Conservation (phyloP, 2,797 vertebrate genomes). For the Nannoperca australis region DNA sequence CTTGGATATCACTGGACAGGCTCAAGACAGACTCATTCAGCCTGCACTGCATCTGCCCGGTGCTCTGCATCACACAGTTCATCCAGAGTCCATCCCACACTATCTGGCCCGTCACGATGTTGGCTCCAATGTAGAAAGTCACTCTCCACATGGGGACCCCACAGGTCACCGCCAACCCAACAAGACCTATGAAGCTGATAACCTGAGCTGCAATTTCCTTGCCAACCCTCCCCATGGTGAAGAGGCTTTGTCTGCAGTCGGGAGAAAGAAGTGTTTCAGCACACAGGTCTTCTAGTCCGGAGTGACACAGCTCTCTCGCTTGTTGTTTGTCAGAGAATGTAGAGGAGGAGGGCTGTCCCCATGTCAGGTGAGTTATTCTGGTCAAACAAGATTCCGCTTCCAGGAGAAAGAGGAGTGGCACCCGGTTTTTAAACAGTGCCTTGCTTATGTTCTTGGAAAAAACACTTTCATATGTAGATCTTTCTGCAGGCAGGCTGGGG, state of each 20-base stretch:
- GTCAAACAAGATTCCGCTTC: conserved; percentile 78
- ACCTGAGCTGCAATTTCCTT: conserved; percentile 82
- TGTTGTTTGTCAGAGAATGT: conserved; percentile 54
- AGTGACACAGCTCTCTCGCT: conserved; percentile 28
- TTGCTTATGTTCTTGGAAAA: conserved; percentile 5
- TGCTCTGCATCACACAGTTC: conserved; percentile 88
- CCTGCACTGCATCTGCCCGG: conserved; percentile 88
- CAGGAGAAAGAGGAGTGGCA: conserved; percentile 58
- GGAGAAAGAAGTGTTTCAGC: conserved; percentile 21
- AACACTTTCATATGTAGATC: conserved; percentile 33
- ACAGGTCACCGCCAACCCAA: conserved; percentile 75
- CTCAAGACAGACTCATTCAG: conserved; percentile 79
- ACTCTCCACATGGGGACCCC: conserved; percentile 87
- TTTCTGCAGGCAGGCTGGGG: background rate
- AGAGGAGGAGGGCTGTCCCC: conserved; percentile 55
- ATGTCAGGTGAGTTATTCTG: conserved; percentile 67
- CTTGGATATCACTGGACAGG: conserved; percentile 80
- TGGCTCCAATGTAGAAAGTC: conserved; percentile 84
- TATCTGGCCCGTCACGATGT: conserved; percentile 85
- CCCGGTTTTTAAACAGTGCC: conserved; percentile 21
- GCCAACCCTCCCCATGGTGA: conserved; percentile 81
- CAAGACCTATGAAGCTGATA: conserved; percentile 78
- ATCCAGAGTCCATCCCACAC: conserved; percentile 89
- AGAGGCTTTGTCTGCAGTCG: conserved; percentile 38
- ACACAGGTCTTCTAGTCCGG: conserved; percentile 15